Base-by-base conservation (phyloP, 2,888 invertebrate genomes). In the Autographa pulchrina region DNA sequence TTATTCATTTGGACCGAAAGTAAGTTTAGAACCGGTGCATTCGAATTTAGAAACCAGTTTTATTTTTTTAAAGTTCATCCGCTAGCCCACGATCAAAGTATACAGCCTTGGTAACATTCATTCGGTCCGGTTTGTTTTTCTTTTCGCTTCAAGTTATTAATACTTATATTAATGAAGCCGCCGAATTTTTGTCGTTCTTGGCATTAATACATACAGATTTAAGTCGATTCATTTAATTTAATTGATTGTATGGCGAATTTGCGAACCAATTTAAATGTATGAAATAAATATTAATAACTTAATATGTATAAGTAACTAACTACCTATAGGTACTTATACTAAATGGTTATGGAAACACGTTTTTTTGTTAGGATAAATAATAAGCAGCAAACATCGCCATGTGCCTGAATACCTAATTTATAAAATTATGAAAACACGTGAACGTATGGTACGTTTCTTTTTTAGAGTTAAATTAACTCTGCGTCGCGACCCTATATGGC, bases 21-120 rank as follows among this genome's bases (percentile, higher is more conserved):
- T 38, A 62, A 20, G 11, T 56, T 56, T 67, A 75, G 78, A 85
- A 83, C 86, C 81, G 81, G 82, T 84, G 86, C 85, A 86, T 85
- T 85, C 82, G 72, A 86, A 91, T 90, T 85, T 85, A 83, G 72
- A 86, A 91, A 90, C 89, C 84, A 64, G 90, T 90, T 90, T 83
- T n/a, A 65, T 69, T 63, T 83, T 88, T 89, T 90, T 84, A 81
- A 80, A 72, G 75, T 70, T 77, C 75, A 62, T 75, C 58, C 61
- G 63, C 60, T 52, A 77, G 77, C 80, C 81, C 77, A 82, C 77
- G 74, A 68, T 74, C 72, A 77, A n/a, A 80, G 66, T 61, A 72
- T 77, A 75, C 78, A 81, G 81, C 86, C 86, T 86, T 86, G 84
- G 74, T 65, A 77, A 78, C 77, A 70, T 56, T 67, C 31, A 68